Percentiles rank a stretch among this genome's conserved stretches.
Evolutionary conservation across 2,888 invertebrate species (phyloP).

Genomic region (Drosophila nigritarsus): DNA sequence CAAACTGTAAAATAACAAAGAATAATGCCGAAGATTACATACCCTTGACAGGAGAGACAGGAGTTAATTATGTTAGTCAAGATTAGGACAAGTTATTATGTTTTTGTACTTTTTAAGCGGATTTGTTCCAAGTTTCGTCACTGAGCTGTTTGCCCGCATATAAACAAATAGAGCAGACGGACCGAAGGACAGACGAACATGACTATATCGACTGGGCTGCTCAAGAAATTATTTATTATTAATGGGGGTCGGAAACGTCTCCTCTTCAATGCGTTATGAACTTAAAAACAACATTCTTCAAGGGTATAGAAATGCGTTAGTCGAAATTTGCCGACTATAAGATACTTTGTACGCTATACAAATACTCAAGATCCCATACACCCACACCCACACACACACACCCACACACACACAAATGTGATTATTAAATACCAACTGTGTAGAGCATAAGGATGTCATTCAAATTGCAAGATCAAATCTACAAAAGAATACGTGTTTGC

Average conservation of each 20-base stretch:
- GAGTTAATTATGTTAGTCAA: not conserved
- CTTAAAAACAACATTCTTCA: not conserved
- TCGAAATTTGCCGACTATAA: not conserved
- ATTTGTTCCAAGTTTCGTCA: not conserved
- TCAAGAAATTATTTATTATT: not conserved
- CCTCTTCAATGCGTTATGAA: not conserved
- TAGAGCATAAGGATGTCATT: slow-evolving; percentile 3
- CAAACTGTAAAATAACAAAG: not conserved
- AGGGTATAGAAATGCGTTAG: not conserved
- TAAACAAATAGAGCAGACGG: not conserved
- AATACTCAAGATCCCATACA: not conserved
- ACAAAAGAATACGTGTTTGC: slow-evolving; percentile 2
- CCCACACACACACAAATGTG: not conserved
- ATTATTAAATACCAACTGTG: slow-evolving; percentile 7
- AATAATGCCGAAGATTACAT: not conserved
- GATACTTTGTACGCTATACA: not conserved
- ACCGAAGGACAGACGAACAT: not conserved
- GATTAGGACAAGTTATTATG: not conserved
- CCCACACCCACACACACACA: not conserved
- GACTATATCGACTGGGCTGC: not conserved
- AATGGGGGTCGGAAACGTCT: not conserved
- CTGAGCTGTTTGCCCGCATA: not conserved
- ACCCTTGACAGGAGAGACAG: not conserved
- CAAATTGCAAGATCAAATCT: slow-evolving; percentile 8
- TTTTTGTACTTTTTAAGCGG: not conserved